These are phyloP conservation scores for Cloeon dipterum DNA, from an alignment of 2,888 invertebrate species.

Conservation along the genomic window DNA sequence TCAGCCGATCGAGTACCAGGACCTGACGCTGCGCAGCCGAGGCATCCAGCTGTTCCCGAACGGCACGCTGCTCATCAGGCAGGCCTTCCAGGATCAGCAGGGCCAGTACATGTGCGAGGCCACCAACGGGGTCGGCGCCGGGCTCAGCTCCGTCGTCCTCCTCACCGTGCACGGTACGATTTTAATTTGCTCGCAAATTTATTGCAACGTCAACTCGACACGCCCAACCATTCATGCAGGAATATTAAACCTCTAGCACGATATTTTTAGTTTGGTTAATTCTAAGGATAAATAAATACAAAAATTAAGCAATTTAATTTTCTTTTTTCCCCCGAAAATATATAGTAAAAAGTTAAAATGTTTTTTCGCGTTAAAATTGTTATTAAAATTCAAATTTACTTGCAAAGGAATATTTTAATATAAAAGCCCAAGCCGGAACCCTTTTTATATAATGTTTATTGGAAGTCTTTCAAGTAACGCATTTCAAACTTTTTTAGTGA, in stretches of 20 bases:
- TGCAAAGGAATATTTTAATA: too few relatives aligned
- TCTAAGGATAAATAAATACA: background rate
- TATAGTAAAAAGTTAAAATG: too few relatives aligned
- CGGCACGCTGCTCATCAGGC: constrained; percentile 13
- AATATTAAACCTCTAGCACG: background rate
- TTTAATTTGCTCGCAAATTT: background rate
- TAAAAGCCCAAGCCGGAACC: too few relatives aligned
- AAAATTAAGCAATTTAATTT: background rate
- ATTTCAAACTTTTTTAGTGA: too few relatives aligned
- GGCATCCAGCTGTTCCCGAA: constrained; percentile 12
- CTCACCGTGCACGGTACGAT: constrained; percentile 16
- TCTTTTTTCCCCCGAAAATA: too few relatives aligned
- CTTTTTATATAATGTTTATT: too few relatives aligned
- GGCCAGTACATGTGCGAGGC: constrained; percentile 21
- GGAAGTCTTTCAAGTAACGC: too few relatives aligned
- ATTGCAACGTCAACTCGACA: too few relatives aligned
- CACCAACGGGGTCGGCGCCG: constrained; percentile 19
- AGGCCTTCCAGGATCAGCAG: constrained; percentile 11
- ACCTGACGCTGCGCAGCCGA: constrained; percentile 12
- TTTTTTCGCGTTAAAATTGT: too few relatives aligned
- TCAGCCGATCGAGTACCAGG: constrained; percentile 15
- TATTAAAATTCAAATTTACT: too few relatives aligned
- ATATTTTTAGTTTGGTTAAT: too few relatives aligned
- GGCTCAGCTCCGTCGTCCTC: constrained; percentile 19
- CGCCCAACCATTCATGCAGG: too few relatives aligned